A percentile compares a stretch with the other conserved stretches of the same genome.
Evolutionary conservation across 2,113 vertebrate species (phyloP).

Genomic region (Strix aluco): DNA sequence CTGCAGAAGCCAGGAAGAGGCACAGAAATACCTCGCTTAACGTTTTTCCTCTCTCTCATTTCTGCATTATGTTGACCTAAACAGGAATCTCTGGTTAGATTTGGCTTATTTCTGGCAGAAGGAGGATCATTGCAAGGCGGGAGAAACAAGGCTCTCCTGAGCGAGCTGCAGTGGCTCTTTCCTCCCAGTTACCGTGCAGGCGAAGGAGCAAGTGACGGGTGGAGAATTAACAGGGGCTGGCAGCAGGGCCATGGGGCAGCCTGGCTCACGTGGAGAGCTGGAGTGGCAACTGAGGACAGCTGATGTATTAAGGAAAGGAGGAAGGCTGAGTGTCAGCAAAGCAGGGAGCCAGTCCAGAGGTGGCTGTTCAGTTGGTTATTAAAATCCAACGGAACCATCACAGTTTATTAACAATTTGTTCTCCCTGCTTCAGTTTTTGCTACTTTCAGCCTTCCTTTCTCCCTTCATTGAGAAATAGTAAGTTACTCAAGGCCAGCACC

Average conservation of each 20-base stretch:
- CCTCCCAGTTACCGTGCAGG: neutral
- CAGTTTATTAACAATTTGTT: neutral
- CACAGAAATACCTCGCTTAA: slow-evolving; percentile 2
- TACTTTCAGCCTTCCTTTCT: neutral
- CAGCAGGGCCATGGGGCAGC: neutral
- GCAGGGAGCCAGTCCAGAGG: neutral
- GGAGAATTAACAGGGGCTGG: neutral
- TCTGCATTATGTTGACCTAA: neutral
- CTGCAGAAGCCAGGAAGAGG: neutral
- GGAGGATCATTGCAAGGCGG: neutral
- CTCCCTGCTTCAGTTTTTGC: neutral
- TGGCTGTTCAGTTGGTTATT: neutral
- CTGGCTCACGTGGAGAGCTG: neutral
- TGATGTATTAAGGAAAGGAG: neutral
- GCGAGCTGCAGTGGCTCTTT: rapidly evolving
- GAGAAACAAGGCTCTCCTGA: neutral
- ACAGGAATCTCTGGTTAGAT: neutral
- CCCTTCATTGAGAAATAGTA: neutral
- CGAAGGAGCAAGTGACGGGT: neutral
- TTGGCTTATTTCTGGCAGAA: neutral
- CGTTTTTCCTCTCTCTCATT: neutral
- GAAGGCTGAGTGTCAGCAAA: neutral
- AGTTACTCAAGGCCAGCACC: neutral
- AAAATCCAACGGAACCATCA: neutral
- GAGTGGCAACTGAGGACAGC: neutral